Base-by-base conservation (phyloP, 2,888 invertebrate genomes). In the Syrphus vitripennis region DNA sequence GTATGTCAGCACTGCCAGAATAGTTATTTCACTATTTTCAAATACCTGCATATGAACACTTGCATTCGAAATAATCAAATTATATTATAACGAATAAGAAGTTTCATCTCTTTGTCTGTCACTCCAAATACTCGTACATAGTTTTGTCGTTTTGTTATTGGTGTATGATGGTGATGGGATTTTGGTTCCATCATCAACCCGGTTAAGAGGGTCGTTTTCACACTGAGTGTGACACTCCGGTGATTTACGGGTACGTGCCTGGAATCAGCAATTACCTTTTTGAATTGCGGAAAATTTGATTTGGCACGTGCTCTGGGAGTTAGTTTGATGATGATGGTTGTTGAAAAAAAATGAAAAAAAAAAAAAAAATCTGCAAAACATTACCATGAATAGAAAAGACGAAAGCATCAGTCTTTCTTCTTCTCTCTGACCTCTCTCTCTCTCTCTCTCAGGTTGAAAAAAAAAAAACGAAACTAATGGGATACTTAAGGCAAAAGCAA, bases 141-240 rank as follows among this genome's bases (percentile, higher is more conserved):
- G 67, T 55, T n/a, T n/a, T 29, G 16, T 16, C 3, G 7, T 29
- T 42, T 42, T 16, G 0, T 16, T 42, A 3, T 7, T 45, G 1
- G 19, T 45, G n/a, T 37, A 0, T 45, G 16, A n/a, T 24, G 24
- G 24, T 59, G 57, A 29, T 55, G 57, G 29, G 12, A 3, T 37
- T 59, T 59, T 21, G 21, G 71, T 70, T 67, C 71, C 59, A 77
- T 81, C 59, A 77, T 81, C 84, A 71, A 31, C 81, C 77, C 76
- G 55, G 76, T 74, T 86, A 86, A 81, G 77, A 81, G 81, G 81
- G 81, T 86, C 81, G 81, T 81, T 86, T 77, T 81, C 84, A 86
- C 84, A 81, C 72, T 48, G 81, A 86, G 77, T 86, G 84, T 77
- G 84, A 86, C 84, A 86, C 76, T 81, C 69, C 50, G 84, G 84